phyloP scores from a whole-genome alignment of 2,797 vertebrate genomes.

The Liasis olivaceus region DNA sequence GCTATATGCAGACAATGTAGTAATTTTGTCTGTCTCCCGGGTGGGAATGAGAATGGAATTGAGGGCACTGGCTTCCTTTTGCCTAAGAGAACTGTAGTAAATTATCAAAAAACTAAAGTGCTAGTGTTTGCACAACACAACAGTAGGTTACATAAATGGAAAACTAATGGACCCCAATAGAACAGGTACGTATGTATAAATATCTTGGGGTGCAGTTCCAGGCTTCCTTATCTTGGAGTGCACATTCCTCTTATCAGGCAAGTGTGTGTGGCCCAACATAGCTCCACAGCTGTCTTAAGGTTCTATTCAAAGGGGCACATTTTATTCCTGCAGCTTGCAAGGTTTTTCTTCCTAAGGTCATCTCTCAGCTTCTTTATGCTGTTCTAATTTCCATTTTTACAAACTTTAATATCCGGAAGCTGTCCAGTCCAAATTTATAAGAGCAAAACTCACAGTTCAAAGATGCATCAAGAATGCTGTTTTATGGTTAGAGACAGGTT shows the following conservation, averaged over 20 bases:
- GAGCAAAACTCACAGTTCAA: not conserved
- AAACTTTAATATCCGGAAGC: not conserved
- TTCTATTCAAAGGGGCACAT: not conserved
- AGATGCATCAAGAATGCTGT: not conserved
- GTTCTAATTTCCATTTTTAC: not conserved
- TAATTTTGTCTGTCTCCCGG: not conserved
- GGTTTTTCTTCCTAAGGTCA: not conserved
- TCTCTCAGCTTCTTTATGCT: not conserved
- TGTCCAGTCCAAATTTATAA: not conserved
- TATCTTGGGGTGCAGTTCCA: not conserved
- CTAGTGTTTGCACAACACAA: not conserved
- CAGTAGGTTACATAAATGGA: not conserved
- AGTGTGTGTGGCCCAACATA: not conserved
- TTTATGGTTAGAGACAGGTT: not conserved
- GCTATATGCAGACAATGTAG: not conserved
- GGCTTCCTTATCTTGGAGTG: not conserved
- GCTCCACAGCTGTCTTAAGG: not conserved
- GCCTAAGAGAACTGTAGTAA: not conserved
- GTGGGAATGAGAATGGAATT: not conserved
- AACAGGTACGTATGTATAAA: not conserved
- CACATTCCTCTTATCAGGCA: not conserved
- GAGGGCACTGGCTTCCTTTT: not conserved
- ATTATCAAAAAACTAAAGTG: not conserved
- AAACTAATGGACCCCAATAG: not conserved
- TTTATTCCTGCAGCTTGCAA: not conserved